Percentiles rank a stretch among this genome's conserved stretches.
Evolutionary conservation across 2,113 vertebrate genomes (phyloP).

Genomic region (Callipepla californica): DNA sequence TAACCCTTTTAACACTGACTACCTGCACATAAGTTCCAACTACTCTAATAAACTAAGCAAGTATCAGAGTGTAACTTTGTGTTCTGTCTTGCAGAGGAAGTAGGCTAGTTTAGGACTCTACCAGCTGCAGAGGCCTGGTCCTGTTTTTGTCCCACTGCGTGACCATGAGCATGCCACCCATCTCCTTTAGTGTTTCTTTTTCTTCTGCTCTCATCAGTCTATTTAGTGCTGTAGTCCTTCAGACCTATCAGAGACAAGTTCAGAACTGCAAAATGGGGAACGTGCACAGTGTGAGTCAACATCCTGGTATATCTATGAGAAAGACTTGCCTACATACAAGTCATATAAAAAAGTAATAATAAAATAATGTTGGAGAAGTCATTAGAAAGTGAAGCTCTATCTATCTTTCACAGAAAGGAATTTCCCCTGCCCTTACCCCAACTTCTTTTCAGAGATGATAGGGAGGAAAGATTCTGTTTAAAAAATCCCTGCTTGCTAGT

Average conservation of each 20-base stretch:
- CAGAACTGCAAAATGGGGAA: neutral
- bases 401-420: neutral
- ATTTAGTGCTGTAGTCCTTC: neutral
- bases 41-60: neutral
- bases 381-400: neutral
- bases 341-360: neutral
- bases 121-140: rapidly evolving
- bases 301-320: rapidly evolving
- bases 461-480: slow-evolving; percentile 40
- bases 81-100: neutral
- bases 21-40: neutral
- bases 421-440: rapidly evolving
- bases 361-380: neutral
- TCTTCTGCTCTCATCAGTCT: rapidly evolving
- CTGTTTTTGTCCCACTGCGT: neutral
- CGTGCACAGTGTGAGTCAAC: rapidly evolving
- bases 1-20: neutral
- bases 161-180: neutral
- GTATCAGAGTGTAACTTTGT: neutral
- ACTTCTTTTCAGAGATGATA: neutral
- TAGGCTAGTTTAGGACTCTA: neutral
- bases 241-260: neutral
- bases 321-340: neutral
- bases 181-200: neutral
- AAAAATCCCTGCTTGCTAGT: slow-evolving; percentile 13